Evolutionary conservation across 2,113 vertebrate genomes (phyloP).

Genomic region (Ondatra zibethicus): DNA sequence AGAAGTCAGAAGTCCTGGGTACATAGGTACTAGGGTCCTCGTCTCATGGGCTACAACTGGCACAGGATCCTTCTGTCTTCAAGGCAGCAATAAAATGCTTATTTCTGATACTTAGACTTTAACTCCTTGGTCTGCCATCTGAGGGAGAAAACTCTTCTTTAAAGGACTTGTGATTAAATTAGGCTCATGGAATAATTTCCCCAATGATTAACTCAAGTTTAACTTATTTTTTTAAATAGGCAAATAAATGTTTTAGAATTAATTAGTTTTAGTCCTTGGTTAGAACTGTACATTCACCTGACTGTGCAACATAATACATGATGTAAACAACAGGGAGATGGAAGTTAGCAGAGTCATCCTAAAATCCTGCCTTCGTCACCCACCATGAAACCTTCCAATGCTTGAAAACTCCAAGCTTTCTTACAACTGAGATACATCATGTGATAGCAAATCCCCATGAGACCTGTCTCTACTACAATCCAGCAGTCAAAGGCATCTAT

Average conservation of each 20-base stretch:
- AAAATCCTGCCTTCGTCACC: not conserved
- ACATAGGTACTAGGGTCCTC: not conserved
- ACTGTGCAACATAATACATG: not conserved
- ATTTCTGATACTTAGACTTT: not conserved
- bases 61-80: not conserved
- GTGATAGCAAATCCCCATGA: not conserved
- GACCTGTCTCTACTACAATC: too few relatives aligned
- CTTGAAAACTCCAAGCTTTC: not conserved
- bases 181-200: not conserved
- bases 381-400: not conserved
- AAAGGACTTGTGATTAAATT: not conserved
- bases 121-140: not conserved
- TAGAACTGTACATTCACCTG: not conserved
- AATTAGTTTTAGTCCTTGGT: not conserved
- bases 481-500: not conserved
- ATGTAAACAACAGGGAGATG: not conserved
- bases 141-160: not conserved
- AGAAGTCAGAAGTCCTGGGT: not conserved
- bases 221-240: not conserved
- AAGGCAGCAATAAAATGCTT: not conserved
- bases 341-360: not conserved
- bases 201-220: not conserved
- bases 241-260: not conserved
- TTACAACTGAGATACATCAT: not conserved
- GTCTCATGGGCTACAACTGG: not conserved